These are phyloP conservation scores for Pangasius macronema DNA, from an alignment of 2,797 vertebrate genomes.

Conservation along the genomic window DNA sequence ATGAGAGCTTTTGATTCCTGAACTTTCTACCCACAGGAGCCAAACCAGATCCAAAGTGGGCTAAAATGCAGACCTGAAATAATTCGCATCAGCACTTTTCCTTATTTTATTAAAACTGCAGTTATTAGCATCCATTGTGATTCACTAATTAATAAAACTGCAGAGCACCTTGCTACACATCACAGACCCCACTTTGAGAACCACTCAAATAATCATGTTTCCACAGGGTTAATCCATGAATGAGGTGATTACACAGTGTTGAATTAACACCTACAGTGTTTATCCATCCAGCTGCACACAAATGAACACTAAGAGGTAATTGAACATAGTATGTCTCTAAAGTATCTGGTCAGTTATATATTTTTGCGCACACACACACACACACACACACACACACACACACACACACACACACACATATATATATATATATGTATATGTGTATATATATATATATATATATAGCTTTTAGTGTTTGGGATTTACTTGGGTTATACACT, in stretches of 20 bases:
- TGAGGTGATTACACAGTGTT: neutral
- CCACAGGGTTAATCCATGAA: neutral
- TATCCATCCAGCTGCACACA: neutral
- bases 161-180: neutral
- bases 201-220: neutral
- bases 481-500: too few species aligned
- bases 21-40: neutral
- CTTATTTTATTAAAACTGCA: neutral
- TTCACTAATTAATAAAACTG: neutral
- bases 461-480: neutral
- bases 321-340: neutral
- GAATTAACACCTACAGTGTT: neutral
- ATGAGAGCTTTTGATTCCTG: neutral
- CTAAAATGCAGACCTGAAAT: neutral
- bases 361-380: too few species aligned
- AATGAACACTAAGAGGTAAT: neutral
- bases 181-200: neutral
- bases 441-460: too few species aligned
- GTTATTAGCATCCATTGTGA: neutral
- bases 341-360: neutral
- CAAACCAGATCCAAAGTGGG: neutral
- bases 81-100: neutral
- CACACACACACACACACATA: too few species aligned
- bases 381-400: too few species aligned
- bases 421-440: too few species aligned